Evolutionary conservation across 2,113 vertebrate species (phyloP).

Genomic region (Microcebus lehilahytsara): DNA sequence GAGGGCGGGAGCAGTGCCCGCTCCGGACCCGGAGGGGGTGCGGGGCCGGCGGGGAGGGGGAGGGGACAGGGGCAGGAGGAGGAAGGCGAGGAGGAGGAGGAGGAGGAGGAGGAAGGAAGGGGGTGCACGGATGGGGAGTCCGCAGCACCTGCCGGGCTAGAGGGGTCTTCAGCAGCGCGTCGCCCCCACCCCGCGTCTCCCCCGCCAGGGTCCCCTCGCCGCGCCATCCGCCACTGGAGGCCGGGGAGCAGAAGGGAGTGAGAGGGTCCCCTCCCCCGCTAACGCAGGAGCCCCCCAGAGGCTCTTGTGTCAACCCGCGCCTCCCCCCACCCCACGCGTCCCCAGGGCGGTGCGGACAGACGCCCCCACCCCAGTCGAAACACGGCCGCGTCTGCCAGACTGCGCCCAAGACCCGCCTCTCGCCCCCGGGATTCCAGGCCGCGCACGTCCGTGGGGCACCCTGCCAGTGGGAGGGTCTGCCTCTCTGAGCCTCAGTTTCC

Average conservation of each 20-base stretch:
- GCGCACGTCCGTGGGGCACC: background rate
- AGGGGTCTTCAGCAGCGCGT: background rate
- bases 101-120: no score
- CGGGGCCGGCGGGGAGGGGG: background rate
- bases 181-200: background rate
- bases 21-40: fast-evolving
- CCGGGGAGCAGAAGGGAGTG: background rate
- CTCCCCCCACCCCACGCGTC: background rate
- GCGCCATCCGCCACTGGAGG: background rate
- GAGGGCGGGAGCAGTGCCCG: background rate
- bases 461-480: background rate
- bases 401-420: background rate
- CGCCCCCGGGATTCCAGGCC: background rate
- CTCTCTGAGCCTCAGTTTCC: background rate
- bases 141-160: background rate
- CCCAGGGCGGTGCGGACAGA: background rate
- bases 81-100: no score
- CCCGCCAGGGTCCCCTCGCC: background rate
- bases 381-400: background rate
- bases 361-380: background rate
- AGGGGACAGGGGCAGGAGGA: background rate
- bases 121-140: background rate
- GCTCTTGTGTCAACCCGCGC: background rate
- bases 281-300: background rate
- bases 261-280: background rate